Base-by-base conservation (phyloP, 2,888 invertebrate genomes). In the Clostera curtula region DNA sequence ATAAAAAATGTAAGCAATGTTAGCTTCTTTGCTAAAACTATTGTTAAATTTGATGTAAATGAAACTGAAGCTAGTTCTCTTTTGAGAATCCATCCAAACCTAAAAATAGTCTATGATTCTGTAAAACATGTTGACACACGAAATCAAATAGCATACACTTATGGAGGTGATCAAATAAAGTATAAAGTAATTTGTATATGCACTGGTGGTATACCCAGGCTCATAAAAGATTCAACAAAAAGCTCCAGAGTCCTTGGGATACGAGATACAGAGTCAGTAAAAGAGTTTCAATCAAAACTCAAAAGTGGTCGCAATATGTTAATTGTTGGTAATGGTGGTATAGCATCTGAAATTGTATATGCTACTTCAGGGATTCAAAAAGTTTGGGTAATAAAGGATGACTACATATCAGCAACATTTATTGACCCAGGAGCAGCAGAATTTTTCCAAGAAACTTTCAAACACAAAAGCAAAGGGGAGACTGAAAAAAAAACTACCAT, bases 271-370 rank as follows among this genome's bases (percentile, higher is more conserved):
- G 96, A 98, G 64, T 97, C 97, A 5, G 96, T 97, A 0, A 80
- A 88, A 49, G 87, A 88, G 34, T 92, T 98, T 56, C 89, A 93
- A 49, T 67, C 87, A 13, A 89, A 88, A 58, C 71, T 99, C 5
- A 72, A 79, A 29, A 70, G 76, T 29, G 89, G 96, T 0, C 87
- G 87, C 22, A 89, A 87, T 68, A 87, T 99, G 54, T 71, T 94
- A 0, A 86, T 99, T 21, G 88, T 98, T 25, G 99, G 99, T 5
- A 99, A 99, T 86, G 99, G 99, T 15, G 99, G 99, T 7, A 99
- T 99, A 57, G 99, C 99, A 19, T 97, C 97, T 19, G 99, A 99
- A 85, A 84, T 99, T 45, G 93, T 95, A 28, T 91, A 95, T 68
- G 96, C 97, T 62, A 88, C 97, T 8, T 86, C 88, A 59, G 90